Conservation (phyloP, 2,888 invertebrate species). For the Leucania comma region DNA sequence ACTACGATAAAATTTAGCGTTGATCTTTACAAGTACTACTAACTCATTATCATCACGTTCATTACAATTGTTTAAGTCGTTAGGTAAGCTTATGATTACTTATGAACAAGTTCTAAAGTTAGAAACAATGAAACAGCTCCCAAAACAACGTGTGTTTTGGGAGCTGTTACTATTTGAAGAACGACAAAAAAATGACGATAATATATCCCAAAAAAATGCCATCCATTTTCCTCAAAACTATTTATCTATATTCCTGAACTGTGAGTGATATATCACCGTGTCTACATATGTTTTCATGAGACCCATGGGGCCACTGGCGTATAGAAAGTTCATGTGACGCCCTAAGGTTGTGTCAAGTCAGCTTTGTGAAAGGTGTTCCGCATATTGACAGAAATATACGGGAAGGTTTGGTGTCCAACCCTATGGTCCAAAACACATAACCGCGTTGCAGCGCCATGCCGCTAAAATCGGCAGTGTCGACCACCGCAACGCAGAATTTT, state of each 20-base stretch:
- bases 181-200: background rate
- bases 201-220: background rate
- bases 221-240: slow-evolving; percentile 26
- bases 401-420: background rate
- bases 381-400: slow-evolving; percentile 17
- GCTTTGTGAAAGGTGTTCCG: slow-evolving; percentile 34
- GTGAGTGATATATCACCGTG: slow-evolving; percentile 31
- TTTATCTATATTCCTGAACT: slow-evolving; percentile 25
- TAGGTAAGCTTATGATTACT: background rate
- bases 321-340: slow-evolving; percentile 72
- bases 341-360: slow-evolving; percentile 55
- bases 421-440: too few relatives aligned
- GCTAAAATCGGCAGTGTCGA: too few relatives aligned
- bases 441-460: too few relatives aligned
- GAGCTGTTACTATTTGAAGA: background rate
- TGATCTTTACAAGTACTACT: too few relatives aligned
- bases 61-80: background rate
- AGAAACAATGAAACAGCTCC: background rate
- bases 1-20: too few relatives aligned
- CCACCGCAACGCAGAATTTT: too few relatives aligned
- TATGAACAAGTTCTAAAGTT: background rate
- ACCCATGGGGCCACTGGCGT: slow-evolving; percentile 65
- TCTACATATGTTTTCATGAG: slow-evolving; percentile 48
- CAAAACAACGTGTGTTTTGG: background rate
- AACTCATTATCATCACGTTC: background rate